Percentiles rank a stretch among this genome's conserved stretches.
phyloP scores from a whole-genome alignment of 2,113 vertebrate species.

The Asarcornis scutulata region DNA sequence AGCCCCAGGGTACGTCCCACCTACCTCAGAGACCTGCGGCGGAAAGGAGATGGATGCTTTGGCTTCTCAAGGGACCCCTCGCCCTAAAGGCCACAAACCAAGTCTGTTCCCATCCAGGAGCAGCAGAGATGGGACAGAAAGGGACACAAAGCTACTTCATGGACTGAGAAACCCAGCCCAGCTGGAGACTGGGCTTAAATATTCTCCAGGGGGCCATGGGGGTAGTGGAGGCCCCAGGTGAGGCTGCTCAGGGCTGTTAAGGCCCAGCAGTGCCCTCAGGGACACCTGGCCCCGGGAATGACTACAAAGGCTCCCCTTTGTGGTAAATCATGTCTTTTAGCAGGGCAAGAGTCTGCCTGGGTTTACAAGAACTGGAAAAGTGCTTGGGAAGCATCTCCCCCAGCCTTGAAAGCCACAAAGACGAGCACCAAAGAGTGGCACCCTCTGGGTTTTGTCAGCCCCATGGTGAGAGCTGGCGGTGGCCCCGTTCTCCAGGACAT shows the following conservation, averaged over 20 bases:
- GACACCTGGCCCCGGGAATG: neutral
- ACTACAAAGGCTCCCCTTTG: neutral
- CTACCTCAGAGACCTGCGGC: accelerated
- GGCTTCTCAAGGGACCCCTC: accelerated
- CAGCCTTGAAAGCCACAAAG: neutral
- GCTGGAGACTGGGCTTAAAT: neutral
- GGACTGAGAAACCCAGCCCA: accelerated
- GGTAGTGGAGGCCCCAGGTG: neutral
- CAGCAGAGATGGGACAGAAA: accelerated
- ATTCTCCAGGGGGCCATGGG: neutral
- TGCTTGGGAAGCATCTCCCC: neutral
- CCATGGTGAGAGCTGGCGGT: neutral
- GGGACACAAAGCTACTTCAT: accelerated
- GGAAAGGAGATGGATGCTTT: accelerated
- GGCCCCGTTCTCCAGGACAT: neutral
- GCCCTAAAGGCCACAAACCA: accelerated
- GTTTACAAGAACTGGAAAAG: neutral
- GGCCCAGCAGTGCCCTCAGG: neutral
- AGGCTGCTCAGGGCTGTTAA: neutral
- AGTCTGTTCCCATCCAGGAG: accelerated
- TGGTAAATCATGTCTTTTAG: neutral
- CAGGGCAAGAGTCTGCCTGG: neutral
- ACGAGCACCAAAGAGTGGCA: neutral
- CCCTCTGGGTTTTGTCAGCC: neutral
- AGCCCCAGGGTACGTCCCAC: neutral